A percentile compares a stretch with the other conserved stretches of the same genome.
phyloP scores from a whole-genome alignment of 2,113 vertebrate genomes.

The Ursus arctos region DNA sequence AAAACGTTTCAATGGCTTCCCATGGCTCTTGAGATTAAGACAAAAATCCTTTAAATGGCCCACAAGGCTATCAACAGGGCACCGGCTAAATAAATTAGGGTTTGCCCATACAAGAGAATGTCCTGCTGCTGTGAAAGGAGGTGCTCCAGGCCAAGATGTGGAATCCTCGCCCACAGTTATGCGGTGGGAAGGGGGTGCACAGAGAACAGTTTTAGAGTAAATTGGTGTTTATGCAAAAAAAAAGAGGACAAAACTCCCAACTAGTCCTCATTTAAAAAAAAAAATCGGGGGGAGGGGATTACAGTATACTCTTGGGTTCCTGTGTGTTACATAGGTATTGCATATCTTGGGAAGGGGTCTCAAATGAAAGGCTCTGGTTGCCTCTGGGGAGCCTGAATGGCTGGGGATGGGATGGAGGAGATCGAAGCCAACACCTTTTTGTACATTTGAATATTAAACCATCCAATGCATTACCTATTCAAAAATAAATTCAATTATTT shows the following conservation, averaged over 20 bases:
- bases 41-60: conserved; percentile 60
- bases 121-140: background rate
- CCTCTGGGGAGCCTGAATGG: background rate
- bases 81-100: conserved; percentile 44
- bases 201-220: background rate
- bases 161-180: background rate
- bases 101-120: background rate
- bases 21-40: conserved; percentile 56
- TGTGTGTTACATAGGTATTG: fast-evolving
- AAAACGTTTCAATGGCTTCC: conserved; percentile 59
- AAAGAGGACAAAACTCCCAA: background rate
- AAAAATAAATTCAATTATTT: background rate
- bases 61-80: background rate
- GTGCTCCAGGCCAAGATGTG: fast-evolving
- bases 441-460: background rate
- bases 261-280: background rate
- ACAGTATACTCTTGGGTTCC: fast-evolving
- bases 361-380: background rate
- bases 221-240: background rate
- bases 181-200: background rate
- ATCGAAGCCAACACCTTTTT: background rate
- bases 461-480: background rate
- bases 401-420: background rate
- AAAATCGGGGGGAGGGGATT: background rate
- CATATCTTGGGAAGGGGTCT: background rate